These are phyloP conservation scores for Dolichoris vasculosae DNA, from an alignment of 1,140 invertebrate genomes.

Conservation along the genomic window DNA sequence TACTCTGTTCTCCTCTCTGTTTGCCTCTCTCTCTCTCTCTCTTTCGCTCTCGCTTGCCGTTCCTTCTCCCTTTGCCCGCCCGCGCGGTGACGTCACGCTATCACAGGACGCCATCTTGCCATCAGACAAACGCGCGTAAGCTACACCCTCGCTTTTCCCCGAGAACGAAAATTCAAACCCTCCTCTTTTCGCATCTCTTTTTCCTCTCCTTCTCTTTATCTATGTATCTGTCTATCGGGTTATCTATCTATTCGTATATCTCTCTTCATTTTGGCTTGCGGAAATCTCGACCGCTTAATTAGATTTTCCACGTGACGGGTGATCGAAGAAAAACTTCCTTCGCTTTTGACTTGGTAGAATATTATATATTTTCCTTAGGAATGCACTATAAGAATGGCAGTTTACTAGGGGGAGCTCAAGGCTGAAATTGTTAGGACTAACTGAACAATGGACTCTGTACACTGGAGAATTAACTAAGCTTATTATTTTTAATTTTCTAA, in stretches of 20 bases:
- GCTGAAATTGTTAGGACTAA: background rate
- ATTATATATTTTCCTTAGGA: background rate
- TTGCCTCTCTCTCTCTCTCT: constrained; percentile 38
- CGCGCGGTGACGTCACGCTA: constrained; percentile 71
- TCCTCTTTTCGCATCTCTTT: background rate
- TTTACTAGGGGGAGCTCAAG: background rate
- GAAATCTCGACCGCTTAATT: constrained; percentile 40
- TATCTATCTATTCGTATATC: background rate
- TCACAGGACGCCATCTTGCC: constrained; percentile 75
- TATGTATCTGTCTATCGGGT: background rate
- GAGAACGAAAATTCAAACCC: constrained; percentile 42
- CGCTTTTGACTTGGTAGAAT: background rate
- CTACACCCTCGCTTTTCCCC: background rate
- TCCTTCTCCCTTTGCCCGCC: constrained; percentile 56
- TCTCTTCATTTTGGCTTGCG: constrained; percentile 5
- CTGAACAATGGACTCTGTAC: background rate
- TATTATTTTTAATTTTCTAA: background rate
- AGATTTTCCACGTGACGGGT: constrained; percentile 36
- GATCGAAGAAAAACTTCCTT: background rate
- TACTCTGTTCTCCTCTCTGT: constrained; percentile 57
- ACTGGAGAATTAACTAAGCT: background rate
- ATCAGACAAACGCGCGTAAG: constrained; percentile 72
- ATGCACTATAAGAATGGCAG: background rate
- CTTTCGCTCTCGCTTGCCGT: constrained; percentile 40
- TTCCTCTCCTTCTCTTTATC: background rate